A percentile compares a stretch with the other conserved stretches of the same genome.
phyloP scores from a whole-genome alignment of 1,140 invertebrate genomes.

The Meloidogyne floridensis region DNA sequence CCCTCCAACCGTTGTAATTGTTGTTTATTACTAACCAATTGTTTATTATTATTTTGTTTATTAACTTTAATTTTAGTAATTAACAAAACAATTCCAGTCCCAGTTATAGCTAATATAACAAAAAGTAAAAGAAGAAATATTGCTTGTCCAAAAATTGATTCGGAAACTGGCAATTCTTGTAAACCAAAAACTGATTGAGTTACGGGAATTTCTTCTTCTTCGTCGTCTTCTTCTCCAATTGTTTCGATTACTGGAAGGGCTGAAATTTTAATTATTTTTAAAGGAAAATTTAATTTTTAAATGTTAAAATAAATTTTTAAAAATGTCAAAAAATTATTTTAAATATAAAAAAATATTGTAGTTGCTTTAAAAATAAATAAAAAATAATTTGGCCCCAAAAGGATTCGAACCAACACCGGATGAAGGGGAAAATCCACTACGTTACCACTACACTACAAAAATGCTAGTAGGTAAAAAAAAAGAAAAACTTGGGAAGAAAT shows the following conservation, averaged over 20 bases:
- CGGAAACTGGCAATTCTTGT: not conserved
- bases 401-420: no score
- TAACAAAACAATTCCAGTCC: not conserved
- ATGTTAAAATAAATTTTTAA: not conserved
- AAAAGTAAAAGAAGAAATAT: not conserved
- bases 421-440: no score
- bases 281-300: not conserved
- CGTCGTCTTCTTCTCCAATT: not conserved
- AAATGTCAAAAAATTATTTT: no score
- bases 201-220: not conserved
- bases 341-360: no score
- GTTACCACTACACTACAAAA: no score
- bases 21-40: not conserved
- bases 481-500: no score
- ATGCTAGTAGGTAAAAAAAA: no score
- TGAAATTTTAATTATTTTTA: not conserved
- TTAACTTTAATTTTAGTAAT: not conserved
- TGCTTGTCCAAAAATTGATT: slow-evolving; percentile 9
- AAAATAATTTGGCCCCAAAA: no score
- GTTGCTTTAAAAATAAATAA: no score
- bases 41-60: not conserved
- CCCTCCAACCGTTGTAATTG: not conserved
- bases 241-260: not conserved
- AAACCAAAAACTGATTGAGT: slow-evolving; percentile 6
- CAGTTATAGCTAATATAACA: not conserved